phyloP scores from a whole-genome alignment of 1,140 invertebrate species.

The Drosophila nannoptera region DNA sequence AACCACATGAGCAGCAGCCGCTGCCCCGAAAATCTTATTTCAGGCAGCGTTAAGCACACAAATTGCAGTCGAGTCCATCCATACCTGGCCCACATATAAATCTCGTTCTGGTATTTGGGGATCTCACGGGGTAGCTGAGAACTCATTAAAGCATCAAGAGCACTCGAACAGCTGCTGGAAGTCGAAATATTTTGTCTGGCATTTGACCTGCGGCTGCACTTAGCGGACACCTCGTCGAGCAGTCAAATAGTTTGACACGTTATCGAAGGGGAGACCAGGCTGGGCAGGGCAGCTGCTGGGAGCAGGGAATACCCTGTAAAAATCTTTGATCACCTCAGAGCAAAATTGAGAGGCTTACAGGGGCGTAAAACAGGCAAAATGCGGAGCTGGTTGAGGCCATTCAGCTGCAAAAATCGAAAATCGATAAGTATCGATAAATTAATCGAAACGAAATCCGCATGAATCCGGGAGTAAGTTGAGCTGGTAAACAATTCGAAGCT shows the following conservation, averaged over 20 bases:
- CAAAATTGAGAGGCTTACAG: too few species aligned
- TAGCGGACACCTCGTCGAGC: constrained; percentile 54
- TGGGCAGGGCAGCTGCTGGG: too few species aligned
- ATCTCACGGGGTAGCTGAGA: neutral
- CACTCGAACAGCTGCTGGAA: constrained; percentile 53
- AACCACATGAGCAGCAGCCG: constrained; percentile 49
- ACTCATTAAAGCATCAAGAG: constrained; percentile 64
- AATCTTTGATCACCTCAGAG: too few species aligned
- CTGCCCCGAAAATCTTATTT: constrained; percentile 54
- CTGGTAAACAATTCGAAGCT: too few species aligned
- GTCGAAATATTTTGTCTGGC: constrained; percentile 6
- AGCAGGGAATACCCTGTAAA: too few species aligned
- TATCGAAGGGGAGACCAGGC: neutral
- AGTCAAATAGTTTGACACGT: constrained; percentile 45
- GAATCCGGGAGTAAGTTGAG: neutral
- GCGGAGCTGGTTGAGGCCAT: too few species aligned
- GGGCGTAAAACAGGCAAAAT: too few species aligned
- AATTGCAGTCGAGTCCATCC: constrained; percentile 54
- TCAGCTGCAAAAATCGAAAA: too few species aligned
- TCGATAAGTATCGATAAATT: too few species aligned
- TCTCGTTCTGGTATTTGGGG: neutral
- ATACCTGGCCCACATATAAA: constrained; percentile 4
- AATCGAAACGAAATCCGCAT: too few species aligned
- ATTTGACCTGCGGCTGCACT: constrained; percentile 52
- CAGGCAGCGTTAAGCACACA: constrained; percentile 68